phyloP scores from a whole-genome alignment of 2,888 invertebrate species.

The Tipula unca region DNA sequence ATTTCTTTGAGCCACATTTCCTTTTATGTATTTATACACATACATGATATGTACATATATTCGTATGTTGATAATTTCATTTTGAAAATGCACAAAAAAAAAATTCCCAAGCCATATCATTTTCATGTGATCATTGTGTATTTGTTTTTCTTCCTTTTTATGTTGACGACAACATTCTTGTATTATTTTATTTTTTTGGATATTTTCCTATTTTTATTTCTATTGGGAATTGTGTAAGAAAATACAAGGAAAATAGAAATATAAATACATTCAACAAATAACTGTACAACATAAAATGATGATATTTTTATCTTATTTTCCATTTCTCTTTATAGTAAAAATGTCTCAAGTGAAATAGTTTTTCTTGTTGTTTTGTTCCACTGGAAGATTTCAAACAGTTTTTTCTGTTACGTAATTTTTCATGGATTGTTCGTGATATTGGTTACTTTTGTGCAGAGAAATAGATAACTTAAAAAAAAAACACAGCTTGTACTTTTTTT shows the following conservation, averaged over 20 bases:
- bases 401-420: background rate
- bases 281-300: background rate
- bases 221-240: background rate
- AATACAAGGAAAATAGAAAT: background rate
- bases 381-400: background rate
- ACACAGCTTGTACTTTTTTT: background rate
- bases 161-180: background rate
- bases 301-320: background rate
- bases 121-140: background rate
- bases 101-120: background rate
- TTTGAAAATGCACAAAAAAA: background rate
- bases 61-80: background rate
- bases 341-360: background rate
- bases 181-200: background rate
- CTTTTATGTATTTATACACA: background rate
- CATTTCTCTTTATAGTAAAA: background rate
- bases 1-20: background rate
- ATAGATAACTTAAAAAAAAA: background rate
- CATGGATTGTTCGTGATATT: background rate
- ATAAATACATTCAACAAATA: conserved; percentile 8
- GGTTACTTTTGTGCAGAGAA: background rate
- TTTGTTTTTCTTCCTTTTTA: background rate
- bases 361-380: background rate
- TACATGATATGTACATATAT: background rate
- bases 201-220: background rate